Percentiles rank a stretch among this genome's conserved stretches.
These are phyloP conservation scores for Orycteropus afer DNA, from an alignment of 2,113 vertebrate species.

Conservation along the genomic window DNA sequence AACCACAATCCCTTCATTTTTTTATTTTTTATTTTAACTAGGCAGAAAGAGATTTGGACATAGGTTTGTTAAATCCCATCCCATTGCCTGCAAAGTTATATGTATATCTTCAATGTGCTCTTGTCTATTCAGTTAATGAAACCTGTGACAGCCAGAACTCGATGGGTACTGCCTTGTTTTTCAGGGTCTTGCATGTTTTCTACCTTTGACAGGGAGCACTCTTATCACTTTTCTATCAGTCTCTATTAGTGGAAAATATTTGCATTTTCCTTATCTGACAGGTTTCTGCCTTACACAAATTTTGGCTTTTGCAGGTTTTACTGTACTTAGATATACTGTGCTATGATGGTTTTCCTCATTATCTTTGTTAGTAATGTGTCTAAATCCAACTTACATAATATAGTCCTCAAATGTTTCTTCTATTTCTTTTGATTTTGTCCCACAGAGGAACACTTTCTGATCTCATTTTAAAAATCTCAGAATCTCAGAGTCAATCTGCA, in stretches of 20 bases:
- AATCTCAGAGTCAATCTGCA: background rate
- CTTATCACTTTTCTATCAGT: no score
- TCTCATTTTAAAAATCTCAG: background rate
- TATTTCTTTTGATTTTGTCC: conserved; percentile 6
- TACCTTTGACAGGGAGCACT: no score
- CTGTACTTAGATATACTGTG: no score
- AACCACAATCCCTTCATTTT: background rate
- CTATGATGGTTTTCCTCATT: background rate
- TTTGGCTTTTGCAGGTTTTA: no score
- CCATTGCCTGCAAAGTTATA: background rate
- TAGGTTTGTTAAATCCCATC: background rate
- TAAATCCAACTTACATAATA: background rate
- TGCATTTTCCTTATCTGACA: no score
- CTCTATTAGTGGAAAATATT: no score
- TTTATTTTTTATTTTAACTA: background rate
- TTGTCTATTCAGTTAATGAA: background rate
- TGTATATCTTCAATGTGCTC: background rate
- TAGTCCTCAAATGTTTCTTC: background rate
- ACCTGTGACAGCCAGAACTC: no score
- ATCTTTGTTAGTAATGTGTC: background rate
- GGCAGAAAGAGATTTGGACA: background rate
- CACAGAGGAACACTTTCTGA: background rate
- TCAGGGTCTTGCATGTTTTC: no score
- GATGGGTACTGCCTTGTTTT: no score
- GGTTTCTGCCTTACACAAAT: no score